phyloP scores from a whole-genome alignment of 2,113 vertebrate genomes.

The Oryzias melastigma region DNA sequence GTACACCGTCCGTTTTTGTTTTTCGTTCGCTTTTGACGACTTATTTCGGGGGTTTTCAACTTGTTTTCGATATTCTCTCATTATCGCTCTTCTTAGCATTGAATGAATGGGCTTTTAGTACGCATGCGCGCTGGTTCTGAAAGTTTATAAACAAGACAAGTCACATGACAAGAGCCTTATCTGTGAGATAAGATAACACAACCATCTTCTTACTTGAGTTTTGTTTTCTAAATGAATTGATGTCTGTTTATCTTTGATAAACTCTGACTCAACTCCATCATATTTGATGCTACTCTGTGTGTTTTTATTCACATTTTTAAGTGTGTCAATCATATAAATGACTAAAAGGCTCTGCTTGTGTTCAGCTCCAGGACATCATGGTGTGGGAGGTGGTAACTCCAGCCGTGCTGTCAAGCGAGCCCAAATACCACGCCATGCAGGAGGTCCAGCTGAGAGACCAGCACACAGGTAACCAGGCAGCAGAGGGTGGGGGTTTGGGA shows the following conservation, averaged over 20 bases:
- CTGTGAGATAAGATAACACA: conserved; percentile 4
- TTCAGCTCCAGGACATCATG: conserved; percentile 81
- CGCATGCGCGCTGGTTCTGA: conserved; percentile 81
- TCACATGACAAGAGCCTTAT: conserved; percentile 79
- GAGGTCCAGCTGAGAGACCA: conserved; percentile 73
- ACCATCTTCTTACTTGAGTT: neutral
- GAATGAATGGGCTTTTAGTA: conserved; percentile 90
- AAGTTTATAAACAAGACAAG: conserved; percentile 87
- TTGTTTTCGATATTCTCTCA: conserved; percentile 10
- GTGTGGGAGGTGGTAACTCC: conserved; percentile 92
- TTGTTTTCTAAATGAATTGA: neutral
- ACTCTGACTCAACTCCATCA: too few species aligned
- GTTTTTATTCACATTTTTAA: too few species aligned
- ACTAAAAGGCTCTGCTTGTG: neutral
- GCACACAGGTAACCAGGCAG: conserved; percentile 74
- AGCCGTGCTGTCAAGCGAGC: conserved; percentile 48
- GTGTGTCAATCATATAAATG: neutral
- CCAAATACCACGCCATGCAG: conserved; percentile 7
- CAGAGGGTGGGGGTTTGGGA: too few species aligned
- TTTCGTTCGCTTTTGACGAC: neutral
- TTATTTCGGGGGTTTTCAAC: neutral
- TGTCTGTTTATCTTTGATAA: neutral
- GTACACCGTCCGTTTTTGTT: fast-evolving
- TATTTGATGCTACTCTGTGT: too few species aligned
- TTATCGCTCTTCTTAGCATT: conserved; percentile 62